phyloP scores from a whole-genome alignment of 2,888 invertebrate species.

The Sminthurinus aureus region DNA sequence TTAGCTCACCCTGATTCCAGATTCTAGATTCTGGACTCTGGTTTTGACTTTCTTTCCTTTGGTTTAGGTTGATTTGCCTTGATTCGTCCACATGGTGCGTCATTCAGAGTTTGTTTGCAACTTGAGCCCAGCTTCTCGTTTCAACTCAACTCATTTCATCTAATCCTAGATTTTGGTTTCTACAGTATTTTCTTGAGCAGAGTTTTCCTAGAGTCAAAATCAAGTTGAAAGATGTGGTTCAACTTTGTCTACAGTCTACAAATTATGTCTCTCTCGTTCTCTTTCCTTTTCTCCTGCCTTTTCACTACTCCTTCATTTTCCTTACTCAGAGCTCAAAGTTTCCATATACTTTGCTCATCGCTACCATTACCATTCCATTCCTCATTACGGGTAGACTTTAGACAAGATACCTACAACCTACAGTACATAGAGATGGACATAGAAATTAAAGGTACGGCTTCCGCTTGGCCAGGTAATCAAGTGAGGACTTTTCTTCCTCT shows the following conservation, averaged over 20 bases:
- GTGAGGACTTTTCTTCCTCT: constrained; percentile 27
- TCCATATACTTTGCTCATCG: background rate
- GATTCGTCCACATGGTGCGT: background rate
- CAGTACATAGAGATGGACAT: too few species aligned
- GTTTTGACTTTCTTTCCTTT: background rate
- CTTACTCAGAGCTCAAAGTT: background rate
- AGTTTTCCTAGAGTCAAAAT: background rate
- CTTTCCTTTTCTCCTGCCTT: background rate
- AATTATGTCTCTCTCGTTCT: constrained; percentile 8
- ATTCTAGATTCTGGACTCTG: background rate
- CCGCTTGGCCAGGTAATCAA: constrained; percentile 20
- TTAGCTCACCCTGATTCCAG: constrained; percentile 16
- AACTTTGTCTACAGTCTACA: constrained; percentile 30
- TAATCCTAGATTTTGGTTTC: too few species aligned
- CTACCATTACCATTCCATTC: too few species aligned
- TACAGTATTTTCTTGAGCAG: background rate
- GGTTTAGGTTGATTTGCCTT: background rate
- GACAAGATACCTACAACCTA: too few species aligned
- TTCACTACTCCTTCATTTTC: background rate
- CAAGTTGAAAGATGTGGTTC: constrained; percentile 21
- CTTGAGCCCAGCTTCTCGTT: constrained; percentile 40
- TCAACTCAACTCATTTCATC: background rate
- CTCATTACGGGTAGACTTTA: too few species aligned
- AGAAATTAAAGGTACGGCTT: constrained; percentile 9
- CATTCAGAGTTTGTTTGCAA: constrained; percentile 39